phyloP scores from a whole-genome alignment of 2,797 vertebrate genomes.

The Intellagama lesueurii region DNA sequence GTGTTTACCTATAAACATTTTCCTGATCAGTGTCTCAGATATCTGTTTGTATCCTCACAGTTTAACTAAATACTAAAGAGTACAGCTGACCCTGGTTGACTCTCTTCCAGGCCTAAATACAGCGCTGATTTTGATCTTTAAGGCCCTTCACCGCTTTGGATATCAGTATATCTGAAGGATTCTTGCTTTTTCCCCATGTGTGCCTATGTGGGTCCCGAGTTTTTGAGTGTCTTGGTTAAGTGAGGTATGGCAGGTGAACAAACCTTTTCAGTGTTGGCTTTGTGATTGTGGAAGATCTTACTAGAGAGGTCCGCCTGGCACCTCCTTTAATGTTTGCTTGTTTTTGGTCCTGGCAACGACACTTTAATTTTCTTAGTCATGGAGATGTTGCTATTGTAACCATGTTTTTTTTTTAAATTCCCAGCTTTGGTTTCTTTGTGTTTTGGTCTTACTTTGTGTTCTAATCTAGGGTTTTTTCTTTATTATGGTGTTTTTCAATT shows the following conservation, averaged over 20 bases:
- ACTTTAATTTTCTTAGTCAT: background rate
- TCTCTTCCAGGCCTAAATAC: background rate
- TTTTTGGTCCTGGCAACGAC: background rate
- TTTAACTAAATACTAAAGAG: background rate
- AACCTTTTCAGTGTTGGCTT: background rate
- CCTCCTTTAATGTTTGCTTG: background rate
- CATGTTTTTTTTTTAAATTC: background rate
- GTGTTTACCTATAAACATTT: background rate
- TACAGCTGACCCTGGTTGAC: background rate
- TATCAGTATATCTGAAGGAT: background rate
- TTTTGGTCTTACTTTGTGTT: background rate
- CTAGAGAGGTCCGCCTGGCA: background rate
- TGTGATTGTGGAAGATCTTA: background rate
- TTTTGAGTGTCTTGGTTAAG: background rate
- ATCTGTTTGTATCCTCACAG: background rate
- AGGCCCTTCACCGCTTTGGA: background rate
- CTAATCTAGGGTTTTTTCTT: background rate
- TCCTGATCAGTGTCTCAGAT: background rate
- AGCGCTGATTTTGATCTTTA: background rate
- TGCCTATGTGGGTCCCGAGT: background rate
- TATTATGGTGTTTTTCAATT: background rate
- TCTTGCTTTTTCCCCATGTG: background rate
- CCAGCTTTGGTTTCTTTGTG: background rate
- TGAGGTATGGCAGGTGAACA: background rate
- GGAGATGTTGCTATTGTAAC: background rate